phyloP scores from a whole-genome alignment of 2,888 invertebrate genomes.

The Acrobasis suavella region DNA sequence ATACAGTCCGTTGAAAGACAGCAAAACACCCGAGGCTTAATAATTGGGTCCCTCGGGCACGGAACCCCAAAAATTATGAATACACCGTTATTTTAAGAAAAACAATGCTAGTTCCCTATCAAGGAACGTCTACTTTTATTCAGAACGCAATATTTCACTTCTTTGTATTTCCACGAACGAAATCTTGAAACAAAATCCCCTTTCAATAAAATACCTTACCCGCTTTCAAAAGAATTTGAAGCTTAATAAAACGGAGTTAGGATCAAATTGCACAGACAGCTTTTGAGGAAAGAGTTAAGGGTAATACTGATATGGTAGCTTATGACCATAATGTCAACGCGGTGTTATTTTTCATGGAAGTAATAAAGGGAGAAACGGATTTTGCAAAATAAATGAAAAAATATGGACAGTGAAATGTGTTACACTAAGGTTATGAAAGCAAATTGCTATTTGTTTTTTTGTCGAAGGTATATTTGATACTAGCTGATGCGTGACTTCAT shows the following conservation, averaged over 20 bases:
- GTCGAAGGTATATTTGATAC: not conserved
- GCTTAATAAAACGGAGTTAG: slow-evolving; percentile 24
- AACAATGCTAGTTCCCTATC: slow-evolving; percentile 6
- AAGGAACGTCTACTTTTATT: slow-evolving; percentile 50
- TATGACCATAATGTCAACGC: slow-evolving; percentile 16
- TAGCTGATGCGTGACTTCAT: not conserved
- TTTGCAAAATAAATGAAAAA: slow-evolving; percentile 7
- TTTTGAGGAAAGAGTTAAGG: slow-evolving; percentile 16
- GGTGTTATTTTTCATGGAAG: slow-evolving; percentile 12
- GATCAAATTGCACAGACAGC: not conserved
- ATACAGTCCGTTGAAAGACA: no score
- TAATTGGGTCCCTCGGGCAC: no score
- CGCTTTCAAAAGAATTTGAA: slow-evolving; percentile 32
- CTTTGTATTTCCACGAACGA: slow-evolving; percentile 46
- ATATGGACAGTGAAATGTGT: slow-evolving; percentile 3
- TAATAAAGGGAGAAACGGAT: slow-evolving; percentile 9
- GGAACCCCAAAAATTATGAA: not conserved
- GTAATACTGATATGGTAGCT: slow-evolving; percentile 9
- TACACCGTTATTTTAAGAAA: not conserved
- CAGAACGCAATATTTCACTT: slow-evolving; percentile 56
- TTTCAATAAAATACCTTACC: slow-evolving; percentile 36
- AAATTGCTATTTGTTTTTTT: not conserved
- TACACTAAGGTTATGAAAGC: not conserved
- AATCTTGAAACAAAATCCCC: slow-evolving; percentile 51
- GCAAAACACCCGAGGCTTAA: no score